Conservation (phyloP, 2,797 vertebrate species). For the Eurystomus glaucurus region DNA sequence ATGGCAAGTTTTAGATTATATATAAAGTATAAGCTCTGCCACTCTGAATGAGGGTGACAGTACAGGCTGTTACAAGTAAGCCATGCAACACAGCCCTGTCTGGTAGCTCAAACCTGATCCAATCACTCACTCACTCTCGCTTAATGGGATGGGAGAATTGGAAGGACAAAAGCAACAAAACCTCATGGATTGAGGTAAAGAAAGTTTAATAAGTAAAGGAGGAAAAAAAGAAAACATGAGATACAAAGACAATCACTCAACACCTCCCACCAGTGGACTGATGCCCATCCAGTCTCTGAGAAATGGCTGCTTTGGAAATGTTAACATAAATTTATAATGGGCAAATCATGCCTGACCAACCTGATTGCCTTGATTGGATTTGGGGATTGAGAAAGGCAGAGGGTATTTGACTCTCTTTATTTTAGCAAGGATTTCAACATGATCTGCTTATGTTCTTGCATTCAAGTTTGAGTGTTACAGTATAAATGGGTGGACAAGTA, state of each 20-base stretch:
- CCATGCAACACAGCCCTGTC: not conserved
- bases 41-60: not conserved
- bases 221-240: not conserved
- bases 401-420: not conserved
- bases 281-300: not conserved
- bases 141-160: not conserved
- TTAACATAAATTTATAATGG: not conserved
- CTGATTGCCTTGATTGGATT: not conserved
- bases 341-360: not conserved
- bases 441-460: not conserved
- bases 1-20: not conserved
- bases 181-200: not conserved
- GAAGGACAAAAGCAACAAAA: not conserved
- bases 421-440: not conserved
- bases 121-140: rapidly evolving
- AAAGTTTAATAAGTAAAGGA: not conserved
- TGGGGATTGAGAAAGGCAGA: not conserved
- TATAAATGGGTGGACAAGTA: not conserved
- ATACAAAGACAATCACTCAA: not conserved
- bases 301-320: not conserved
- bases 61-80: not conserved
- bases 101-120: not conserved
- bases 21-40: not conserved
- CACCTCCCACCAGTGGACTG: not conserved
- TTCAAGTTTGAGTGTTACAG: not conserved